Percentiles rank a stretch among this genome's conserved stretches.
Conservation (phyloP, 2,797 vertebrate species). For the Artibeus jamaicensis region DNA sequence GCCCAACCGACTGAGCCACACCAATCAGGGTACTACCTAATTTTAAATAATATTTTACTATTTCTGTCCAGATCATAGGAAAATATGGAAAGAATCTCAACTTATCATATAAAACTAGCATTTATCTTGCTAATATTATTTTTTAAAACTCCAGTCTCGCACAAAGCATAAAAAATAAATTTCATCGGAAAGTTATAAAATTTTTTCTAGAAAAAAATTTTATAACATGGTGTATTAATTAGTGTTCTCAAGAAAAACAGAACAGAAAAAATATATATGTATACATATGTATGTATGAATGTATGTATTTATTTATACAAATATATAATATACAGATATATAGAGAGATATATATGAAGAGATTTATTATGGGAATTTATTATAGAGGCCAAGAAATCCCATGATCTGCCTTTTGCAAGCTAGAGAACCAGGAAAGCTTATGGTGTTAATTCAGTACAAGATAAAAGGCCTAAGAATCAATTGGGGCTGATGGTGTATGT, state of each 20-base stretch:
- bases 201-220: not conserved
- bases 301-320: too few species aligned
- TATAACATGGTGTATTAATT: not conserved
- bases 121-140: not conserved
- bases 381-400: not conserved
- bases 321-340: too few species aligned
- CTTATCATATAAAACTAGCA: not conserved
- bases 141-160: not conserved
- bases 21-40: not conserved
- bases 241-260: not conserved
- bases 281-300: too few species aligned
- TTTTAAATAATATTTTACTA: not conserved
- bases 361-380: not conserved
- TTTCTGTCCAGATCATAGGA: not conserved
- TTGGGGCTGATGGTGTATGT: not conserved
- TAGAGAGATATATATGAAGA: not conserved
- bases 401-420: not conserved
- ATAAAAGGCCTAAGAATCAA: not conserved
- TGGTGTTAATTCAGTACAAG: not conserved
- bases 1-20: not conserved
- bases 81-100: conserved; percentile 12
- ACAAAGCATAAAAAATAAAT: not conserved
- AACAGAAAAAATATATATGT: not conserved
- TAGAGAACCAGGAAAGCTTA: not conserved
- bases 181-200: not conserved